A percentile compares a stretch with the other conserved stretches of the same genome.
Evolutionary conservation across 2,888 invertebrate genomes (phyloP).

Genomic region (Phoronis australis): DNA sequence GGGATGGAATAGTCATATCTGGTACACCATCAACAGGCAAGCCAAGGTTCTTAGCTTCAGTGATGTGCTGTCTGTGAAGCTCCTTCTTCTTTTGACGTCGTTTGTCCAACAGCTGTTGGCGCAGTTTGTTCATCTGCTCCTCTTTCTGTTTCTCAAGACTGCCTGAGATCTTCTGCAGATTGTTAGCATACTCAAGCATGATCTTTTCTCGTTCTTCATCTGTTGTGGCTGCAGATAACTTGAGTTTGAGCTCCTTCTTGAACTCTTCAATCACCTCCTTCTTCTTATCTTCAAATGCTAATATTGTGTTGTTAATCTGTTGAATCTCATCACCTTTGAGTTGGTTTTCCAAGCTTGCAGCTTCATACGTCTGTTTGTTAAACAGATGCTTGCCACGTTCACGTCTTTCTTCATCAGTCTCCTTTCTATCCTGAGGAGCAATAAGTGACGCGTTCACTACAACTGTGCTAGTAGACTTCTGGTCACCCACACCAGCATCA

Average conservation of each 20-base stretch:
- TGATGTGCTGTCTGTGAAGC: constrained; percentile 34
- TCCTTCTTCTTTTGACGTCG: constrained; percentile 40
- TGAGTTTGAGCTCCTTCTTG: constrained; percentile 25
- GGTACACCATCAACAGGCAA: constrained; percentile 39
- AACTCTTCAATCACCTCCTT: constrained; percentile 27
- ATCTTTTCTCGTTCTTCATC: constrained; percentile 39
- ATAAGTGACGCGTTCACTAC: not conserved
- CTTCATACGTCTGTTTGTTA: constrained; percentile 45
- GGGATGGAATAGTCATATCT: constrained; percentile 24
- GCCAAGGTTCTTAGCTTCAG: constrained; percentile 35
- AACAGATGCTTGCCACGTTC: constrained; percentile 34
- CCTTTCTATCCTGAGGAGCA: not conserved
- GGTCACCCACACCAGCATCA: not conserved
- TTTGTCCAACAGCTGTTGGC: constrained; percentile 31
- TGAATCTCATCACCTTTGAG: constrained; percentile 35
- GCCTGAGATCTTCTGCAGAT: constrained; percentile 28
- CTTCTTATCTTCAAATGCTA: constrained; percentile 38
- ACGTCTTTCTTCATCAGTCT: constrained; percentile 15
- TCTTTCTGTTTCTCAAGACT: constrained; percentile 42
- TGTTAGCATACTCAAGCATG: constrained; percentile 35
- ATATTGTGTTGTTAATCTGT: constrained; percentile 29
- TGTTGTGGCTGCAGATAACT: constrained; percentile 26
- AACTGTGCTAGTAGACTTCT: not conserved
- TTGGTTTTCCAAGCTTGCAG: constrained; percentile 42
- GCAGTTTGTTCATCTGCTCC: constrained; percentile 29